Evolutionary conservation across 2,888 invertebrate genomes (phyloP), one percentile per base, ranked within the genome.

Genomic region (Coecobrya sp.): DNA sequence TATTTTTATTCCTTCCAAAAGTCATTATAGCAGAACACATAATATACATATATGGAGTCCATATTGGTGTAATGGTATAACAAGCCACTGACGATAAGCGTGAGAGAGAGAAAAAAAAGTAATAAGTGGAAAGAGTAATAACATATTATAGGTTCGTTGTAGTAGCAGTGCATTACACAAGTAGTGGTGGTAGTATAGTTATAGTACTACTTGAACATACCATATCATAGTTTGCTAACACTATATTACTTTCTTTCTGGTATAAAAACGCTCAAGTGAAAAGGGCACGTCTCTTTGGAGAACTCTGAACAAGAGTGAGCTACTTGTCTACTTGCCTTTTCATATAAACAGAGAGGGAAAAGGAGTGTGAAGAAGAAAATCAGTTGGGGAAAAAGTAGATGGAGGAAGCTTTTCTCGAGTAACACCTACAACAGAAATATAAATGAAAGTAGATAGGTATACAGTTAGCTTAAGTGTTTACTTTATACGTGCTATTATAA

Each of bases 381-480:
- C 93, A 91, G 91, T 92, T 84, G 92, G 93, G 91, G 89, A 91
- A 93, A 65, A 92, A 88, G 76, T n/a, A 25, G 65, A 36, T 30
- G 22, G 73, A 68, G 76, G 68, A 59, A 89, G 79, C 65, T 87
- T 85, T 94, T 94, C 90, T 92, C 73, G 49, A 86, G 92, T 92
- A 93, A 93, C 94, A 94, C 94, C 94, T 94, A 85, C 92, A 93
- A 93, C 55, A 59, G 76, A 79, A 7, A 79, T 70, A 70, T 70
- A 79, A 79, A 79, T 79, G 79, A 49, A 55, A 79, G 49, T 52
- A n/a, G 52, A 52, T 22, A 25, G 62, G 4, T 86, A 68, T 49
- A 86, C 30, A 30, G 65, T 27, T 25, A 2, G 76, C 25, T 79
- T 27, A 52, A 36, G 79, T 49, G 13, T 49, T 76, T 36, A 42